These are phyloP conservation scores for Ptychochromis oligacanthus DNA, from an alignment of 2,113 vertebrate species.

Conservation along the genomic window DNA sequence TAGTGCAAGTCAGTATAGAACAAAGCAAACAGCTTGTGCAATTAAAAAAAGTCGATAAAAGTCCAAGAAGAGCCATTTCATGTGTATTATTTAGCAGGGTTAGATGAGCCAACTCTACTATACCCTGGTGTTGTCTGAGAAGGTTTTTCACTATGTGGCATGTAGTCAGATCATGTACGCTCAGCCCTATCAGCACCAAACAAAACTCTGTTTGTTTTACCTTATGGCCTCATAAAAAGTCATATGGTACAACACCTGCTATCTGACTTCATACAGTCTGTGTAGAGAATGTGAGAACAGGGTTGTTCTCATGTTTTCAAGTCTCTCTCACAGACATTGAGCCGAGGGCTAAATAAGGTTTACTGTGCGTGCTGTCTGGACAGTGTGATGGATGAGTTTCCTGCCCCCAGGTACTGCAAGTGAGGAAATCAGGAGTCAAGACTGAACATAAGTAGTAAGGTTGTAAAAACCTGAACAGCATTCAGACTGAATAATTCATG, in stretches of 20 bases:
- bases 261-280: not conserved
- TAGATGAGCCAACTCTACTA: too few relatives aligned
- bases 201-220: slow-evolving; percentile 30
- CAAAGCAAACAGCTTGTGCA: too few relatives aligned
- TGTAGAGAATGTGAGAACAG: not conserved
- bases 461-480: not conserved
- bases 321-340: not conserved
- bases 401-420: not conserved
- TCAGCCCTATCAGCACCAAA: slow-evolving; percentile 18
- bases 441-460: not conserved
- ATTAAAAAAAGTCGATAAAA: too few relatives aligned
- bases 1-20: too few relatives aligned
- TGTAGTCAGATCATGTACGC: not conserved
- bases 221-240: slow-evolving; percentile 27
- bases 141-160: slow-evolving; percentile 13
- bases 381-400: not conserved
- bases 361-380: not conserved
- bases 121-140: too few relatives aligned
- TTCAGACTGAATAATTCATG: not conserved
- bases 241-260: not conserved
- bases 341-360: not conserved
- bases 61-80: too few relatives aligned
- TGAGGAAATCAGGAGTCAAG: not conserved
- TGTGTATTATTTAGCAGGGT: too few relatives aligned
- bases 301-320: not conserved